Evolutionary conservation across 2,113 vertebrate species (phyloP), one percentile per base, ranked within the genome.

Genomic region (Corythoichthys intestinalis): DNA sequence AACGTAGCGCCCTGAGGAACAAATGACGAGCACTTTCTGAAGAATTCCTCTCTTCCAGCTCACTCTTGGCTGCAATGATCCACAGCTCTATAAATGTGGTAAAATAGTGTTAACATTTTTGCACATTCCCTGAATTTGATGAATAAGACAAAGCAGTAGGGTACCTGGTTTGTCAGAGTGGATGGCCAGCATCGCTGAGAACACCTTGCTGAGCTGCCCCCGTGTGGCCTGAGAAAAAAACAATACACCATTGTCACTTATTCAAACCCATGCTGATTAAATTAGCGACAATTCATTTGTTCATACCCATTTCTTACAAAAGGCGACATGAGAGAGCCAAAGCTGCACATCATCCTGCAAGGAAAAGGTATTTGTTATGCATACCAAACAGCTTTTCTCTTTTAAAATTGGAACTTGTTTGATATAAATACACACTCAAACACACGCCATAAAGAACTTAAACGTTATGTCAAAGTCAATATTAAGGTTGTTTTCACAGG

Each of bases 21-120:
- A 99, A 82, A 11, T 94, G 95, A 69, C 97, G 91, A n/a, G 97
- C 94, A 5, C 91, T 97, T 81, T 98, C 97, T n/a, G 96, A 94
- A 0, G 97, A 98, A 8, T 92, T 78, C 0, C 83, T 85, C 64
- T 98, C 94, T 90, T 99, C 97, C 92, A 99, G 92, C 87, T 99
- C 97, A 90, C 94, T 96, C 74, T 98, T 99, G 67, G 97, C 96
- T 2, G 96, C 96, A 95, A 98, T 95, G 76, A 99, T 96, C 97
- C 97, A 99, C 79, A 99, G 79, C 14, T 91, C 97, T 99, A 47
- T 13, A 5, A 0, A 6, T 1, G 61, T 8, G 15, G 13, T 37
- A 34, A 47, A 63, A 47, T 6, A 8, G 20, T 15, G 11, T 34
- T 4, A 46, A 9, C 5, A 28, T 46, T 2, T 62, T 20, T 63